Evolutionary conservation across 30 jellyfish, hydroid and myxozoan genomes (phyloP).

Genomic region (Aurelia coerulea): DNA sequence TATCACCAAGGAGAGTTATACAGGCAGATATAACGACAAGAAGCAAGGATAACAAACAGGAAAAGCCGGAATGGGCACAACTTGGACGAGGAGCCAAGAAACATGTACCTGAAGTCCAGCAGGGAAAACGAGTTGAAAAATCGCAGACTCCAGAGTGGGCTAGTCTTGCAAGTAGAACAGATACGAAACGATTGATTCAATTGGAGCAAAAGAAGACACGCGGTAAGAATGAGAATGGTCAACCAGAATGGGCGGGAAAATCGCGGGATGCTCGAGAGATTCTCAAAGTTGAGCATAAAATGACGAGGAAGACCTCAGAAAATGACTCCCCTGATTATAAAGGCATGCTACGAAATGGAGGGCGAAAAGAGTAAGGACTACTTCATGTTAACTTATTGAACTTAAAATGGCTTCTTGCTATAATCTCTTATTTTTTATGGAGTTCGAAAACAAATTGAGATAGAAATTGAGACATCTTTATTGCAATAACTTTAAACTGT

Average conservation of each 20-base stretch:
- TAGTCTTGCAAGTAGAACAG: conserved; percentile 44
- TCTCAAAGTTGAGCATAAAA: conserved; percentile 48
- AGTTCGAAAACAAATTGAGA: no score
- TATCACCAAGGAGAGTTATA: conserved; percentile 30
- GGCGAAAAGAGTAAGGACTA: conserved; percentile 63
- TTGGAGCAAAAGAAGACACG: conserved; percentile 53
- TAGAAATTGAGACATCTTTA: no score
- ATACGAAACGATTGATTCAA: conserved; percentile 38
- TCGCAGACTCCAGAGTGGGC: conserved; percentile 72
- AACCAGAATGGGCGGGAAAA: conserved; percentile 74
- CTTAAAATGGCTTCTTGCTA: neutral
- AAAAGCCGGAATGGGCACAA: conserved; percentile 76
- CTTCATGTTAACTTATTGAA: neutral
- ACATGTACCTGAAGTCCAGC: conserved; percentile 42
- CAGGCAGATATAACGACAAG: conserved; percentile 37
- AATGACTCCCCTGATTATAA: conserved; percentile 62
- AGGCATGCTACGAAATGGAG: conserved; percentile 35
- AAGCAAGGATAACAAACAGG: conserved; percentile 44
- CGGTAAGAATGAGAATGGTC: conserved; percentile 7
- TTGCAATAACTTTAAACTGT: no score
- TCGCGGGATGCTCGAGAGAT: conserved; percentile 57
- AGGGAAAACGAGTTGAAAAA: conserved; percentile 10
- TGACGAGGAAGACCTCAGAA: conserved; percentile 16
- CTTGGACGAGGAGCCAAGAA: conserved; percentile 50
- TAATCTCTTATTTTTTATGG: no score